Percentiles rank a stretch among this genome's conserved stretches.
Conservation (phyloP, 2,888 invertebrate genomes). For the Oscheius sp. region DNA sequence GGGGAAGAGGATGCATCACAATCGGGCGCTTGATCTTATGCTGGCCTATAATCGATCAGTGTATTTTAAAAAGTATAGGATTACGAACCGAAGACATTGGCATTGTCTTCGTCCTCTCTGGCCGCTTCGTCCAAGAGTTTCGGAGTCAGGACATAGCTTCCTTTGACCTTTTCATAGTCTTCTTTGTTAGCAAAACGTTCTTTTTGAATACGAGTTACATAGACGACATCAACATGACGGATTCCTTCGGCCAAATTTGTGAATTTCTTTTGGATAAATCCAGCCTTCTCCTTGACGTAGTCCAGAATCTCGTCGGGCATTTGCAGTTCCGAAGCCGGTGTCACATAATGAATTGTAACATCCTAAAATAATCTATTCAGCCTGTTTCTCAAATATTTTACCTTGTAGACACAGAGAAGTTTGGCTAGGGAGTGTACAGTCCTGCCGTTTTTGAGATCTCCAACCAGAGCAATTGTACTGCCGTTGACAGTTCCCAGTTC, state of each 20-base stretch:
- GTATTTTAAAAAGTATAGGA: neutral
- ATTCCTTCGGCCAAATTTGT: slow-evolving; percentile 84
- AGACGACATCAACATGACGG: slow-evolving; percentile 93
- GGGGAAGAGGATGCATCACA: slow-evolving; percentile 93
- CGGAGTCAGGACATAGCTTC: slow-evolving; percentile 90
- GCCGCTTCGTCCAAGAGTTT: slow-evolving; percentile 86
- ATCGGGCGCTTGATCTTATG: slow-evolving; percentile 55
- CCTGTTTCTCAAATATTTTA: neutral
- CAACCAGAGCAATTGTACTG: slow-evolving; percentile 95
- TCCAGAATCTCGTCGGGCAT: slow-evolving; percentile 90
- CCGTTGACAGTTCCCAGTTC: slow-evolving; percentile 99
- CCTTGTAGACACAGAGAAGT: slow-evolving; percentile 89
- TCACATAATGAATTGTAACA: slow-evolving; percentile 88
- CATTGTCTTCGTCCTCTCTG: slow-evolving; percentile 32
- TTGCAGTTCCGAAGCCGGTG: slow-evolving; percentile 83
- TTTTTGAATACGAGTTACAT: slow-evolving; percentile 96
- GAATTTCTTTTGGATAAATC: slow-evolving; percentile 79
- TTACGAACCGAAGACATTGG: slow-evolving; percentile 25
- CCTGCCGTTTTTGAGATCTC: slow-evolving; percentile 95
- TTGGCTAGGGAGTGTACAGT: slow-evolving; percentile 97
- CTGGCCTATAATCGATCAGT: slow-evolving; percentile 38
- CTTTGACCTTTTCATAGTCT: slow-evolving; percentile 74
- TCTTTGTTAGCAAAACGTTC: slow-evolving; percentile 74
- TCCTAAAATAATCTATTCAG: no score
- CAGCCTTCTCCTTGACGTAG: slow-evolving; percentile 84